Conservation (phyloP, 2,113 vertebrate species). For the Stercorarius parasiticus region DNA sequence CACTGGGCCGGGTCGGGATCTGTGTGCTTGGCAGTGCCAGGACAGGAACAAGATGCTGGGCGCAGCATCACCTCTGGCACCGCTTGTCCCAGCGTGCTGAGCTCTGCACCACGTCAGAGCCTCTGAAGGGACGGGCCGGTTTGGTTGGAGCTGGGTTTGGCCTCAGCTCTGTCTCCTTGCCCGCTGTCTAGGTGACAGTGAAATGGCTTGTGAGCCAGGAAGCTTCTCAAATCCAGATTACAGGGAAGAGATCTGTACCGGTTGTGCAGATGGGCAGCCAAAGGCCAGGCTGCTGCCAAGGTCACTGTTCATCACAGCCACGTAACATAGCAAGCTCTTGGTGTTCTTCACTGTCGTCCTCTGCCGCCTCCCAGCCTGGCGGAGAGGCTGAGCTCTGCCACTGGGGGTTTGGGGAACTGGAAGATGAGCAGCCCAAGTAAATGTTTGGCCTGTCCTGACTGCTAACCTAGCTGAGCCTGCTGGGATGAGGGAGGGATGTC, state of each 20-base stretch:
- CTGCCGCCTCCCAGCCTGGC: neutral
- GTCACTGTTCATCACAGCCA: neutral
- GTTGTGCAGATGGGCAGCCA: neutral
- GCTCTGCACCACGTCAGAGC: neutral
- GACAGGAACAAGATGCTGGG: neutral
- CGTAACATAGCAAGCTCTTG: neutral
- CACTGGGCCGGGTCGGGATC: neutral
- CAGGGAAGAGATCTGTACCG: neutral
- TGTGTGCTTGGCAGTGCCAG: neutral
- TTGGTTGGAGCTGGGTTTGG: neutral
- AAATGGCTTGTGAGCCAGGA: neutral
- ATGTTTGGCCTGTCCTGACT: neutral
- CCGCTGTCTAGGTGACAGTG: neutral
- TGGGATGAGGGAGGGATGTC: neutral
- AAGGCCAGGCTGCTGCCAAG: neutral
- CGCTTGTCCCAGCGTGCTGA: neutral
- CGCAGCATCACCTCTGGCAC: neutral
- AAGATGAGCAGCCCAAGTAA: neutral
- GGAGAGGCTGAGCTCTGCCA: neutral
- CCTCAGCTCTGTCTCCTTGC: neutral
- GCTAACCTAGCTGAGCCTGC: neutral
- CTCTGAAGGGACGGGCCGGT: neutral
- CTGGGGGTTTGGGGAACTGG: accelerated
- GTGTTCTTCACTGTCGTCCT: neutral
- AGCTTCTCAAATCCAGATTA: neutral